Evolutionary conservation across 2,113 vertebrate species (phyloP).

Genomic region (Hydrochoerus hydrochaeris): DNA sequence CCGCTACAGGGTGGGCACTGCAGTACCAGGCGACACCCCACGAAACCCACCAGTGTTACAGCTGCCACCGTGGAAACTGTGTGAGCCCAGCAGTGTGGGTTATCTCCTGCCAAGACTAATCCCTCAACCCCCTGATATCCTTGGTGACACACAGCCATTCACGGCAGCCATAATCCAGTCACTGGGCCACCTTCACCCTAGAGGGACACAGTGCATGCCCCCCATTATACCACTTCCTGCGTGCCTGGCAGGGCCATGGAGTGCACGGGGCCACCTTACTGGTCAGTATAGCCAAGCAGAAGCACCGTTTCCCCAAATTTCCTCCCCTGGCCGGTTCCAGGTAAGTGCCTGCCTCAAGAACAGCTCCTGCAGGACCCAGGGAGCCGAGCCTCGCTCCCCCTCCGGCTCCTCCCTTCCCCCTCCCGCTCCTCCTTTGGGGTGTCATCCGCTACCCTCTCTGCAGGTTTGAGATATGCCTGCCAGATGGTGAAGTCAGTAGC

Average conservation of each 20-base stretch:
- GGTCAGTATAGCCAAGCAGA: not conserved
- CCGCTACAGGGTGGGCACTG: too few species aligned
- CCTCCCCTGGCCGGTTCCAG: not conserved
- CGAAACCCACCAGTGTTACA: not conserved
- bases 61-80: not conserved
- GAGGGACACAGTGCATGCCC: not conserved
- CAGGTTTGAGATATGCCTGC: too few species aligned
- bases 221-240: not conserved
- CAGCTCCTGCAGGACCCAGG: too few species aligned
- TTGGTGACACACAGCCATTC: too few species aligned
- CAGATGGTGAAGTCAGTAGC: too few species aligned
- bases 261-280: not conserved
- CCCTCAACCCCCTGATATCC: not conserved
- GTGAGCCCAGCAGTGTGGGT: not conserved
- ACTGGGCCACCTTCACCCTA: not conserved
- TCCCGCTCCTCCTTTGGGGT: too few species aligned
- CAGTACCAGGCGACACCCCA: fast-evolving
- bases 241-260: not conserved
- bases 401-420: too few species aligned
- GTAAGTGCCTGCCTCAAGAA: not conserved
- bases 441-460: too few species aligned
- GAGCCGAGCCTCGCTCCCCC: too few species aligned
- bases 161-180: not conserved
- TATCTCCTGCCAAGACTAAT: not conserved
- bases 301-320: not conserved